Evolutionary conservation across 2,888 invertebrate genomes (phyloP), one percentile per base, ranked within the genome.

Genomic region (Deilephila elpenor): DNA sequence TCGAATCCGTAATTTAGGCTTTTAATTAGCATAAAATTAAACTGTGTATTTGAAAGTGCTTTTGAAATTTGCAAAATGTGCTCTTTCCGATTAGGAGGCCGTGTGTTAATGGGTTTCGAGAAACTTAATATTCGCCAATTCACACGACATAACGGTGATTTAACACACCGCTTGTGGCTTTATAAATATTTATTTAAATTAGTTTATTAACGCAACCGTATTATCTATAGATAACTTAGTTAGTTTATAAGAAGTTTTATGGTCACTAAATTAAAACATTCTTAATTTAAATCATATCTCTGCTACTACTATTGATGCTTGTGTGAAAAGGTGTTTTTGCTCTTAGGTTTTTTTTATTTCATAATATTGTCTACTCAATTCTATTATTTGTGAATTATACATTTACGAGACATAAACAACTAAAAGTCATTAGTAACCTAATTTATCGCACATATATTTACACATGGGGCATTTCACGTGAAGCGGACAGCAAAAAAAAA

Each of bases 101-200:
- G 44, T 20, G 51, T 25, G 14, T 51, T 51, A 67, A 67, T 67
- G 67, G 29, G 5, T 20, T 67, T 67, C 3, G 51, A 14, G 67
- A 67, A 67, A 67, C 25, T 67, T 44, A 51, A 44, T 5, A 44
- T 62, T 19, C n/a, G 37, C 34, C 20, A 25, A 17, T 67, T 67
- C 67, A 51, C 67, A 67, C 67, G 67, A n/a, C 25, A 51, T 67
- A 67, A 67, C 67, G 67, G 67, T 37, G 67, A 44, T 67, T 67
- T 25, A 51, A 67, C 44, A 44, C 67, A 51, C n/a, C 67, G 25
- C 25, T 17, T 67, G 44, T 25, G 17, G 20, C 44, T 37, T 44
- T 25, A 51, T 51, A 25, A 67, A 67, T 51, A 67, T 67, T 51
- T 25, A 67, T 67, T 67, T 67, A 25, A 51, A 67, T 67, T 1